A percentile compares a stretch with the other conserved stretches of the same genome.
phyloP scores from a whole-genome alignment of 2,113 vertebrate species.

The Alethe castanea region DNA sequence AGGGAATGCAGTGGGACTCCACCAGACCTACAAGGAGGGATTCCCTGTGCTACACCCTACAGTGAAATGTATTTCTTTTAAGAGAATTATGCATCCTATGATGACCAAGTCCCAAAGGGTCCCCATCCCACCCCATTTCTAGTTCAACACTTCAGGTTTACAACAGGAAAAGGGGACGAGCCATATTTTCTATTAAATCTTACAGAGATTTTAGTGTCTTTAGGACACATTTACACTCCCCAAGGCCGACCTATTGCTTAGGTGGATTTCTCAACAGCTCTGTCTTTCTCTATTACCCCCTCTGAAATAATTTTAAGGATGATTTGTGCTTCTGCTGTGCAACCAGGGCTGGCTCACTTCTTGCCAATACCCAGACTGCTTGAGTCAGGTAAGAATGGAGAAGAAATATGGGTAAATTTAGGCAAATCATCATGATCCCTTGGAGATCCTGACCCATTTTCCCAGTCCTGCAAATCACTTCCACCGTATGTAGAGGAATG shows the following conservation, averaged over 20 bases:
- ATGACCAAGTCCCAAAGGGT: neutral
- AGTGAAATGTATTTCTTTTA: neutral
- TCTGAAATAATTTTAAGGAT: neutral
- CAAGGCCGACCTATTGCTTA: neutral
- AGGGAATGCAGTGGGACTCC: neutral
- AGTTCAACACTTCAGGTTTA: neutral
- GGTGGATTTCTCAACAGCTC: neutral
- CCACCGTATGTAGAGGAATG: neutral
- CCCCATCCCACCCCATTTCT: neutral
- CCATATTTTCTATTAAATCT: neutral
- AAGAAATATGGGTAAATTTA: rapidly evolving
- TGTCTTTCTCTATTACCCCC: neutral
- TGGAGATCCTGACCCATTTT: neutral
- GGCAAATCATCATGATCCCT: neutral
- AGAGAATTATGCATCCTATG: neutral
- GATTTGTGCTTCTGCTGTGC: neutral
- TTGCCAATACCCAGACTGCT: no score
- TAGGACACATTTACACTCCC: neutral
- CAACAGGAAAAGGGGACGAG: rapidly evolving
- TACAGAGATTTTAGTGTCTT: neutral
- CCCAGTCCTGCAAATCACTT: neutral
- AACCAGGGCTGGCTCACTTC: neutral
- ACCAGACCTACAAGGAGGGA: neutral
- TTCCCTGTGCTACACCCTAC: rapidly evolving
- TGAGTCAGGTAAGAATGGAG: neutral